Base-by-base conservation (phyloP, 2,113 vertebrate species). In the Murina feae region DNA sequence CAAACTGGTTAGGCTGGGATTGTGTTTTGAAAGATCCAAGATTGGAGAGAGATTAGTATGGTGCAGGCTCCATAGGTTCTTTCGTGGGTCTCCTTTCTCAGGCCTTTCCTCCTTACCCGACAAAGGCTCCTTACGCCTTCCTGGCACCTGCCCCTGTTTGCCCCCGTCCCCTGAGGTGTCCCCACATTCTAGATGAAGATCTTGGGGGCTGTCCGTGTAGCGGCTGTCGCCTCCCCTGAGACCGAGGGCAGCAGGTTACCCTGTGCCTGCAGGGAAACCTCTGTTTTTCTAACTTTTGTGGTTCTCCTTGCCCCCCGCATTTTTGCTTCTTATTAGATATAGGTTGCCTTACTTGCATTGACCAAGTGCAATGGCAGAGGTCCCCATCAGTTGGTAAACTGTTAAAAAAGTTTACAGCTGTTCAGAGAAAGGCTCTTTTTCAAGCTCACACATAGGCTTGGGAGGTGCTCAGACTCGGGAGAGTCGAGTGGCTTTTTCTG, bases 201-300 rank as follows among this genome's bases (percentile, higher is more conserved):
- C 0, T 0, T 10, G 37, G 74, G 53, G 69, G 21, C 51, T 13
- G 5, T 44, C 4, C 2, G 17, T 9, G 23, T 0, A 28, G 32
- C 10, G 16, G 16, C 20, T 12, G 12, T 44, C 9, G 1, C 25
- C 30, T 21, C 37, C 28, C 21, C 21, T 39, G 47, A 60, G 51
- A 12, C 14, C 1, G 14, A 53, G 28, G 51, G 17, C 21, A 35
- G 13, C 39, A 21, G 4, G 12, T 53, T 10, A 6, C 74, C 30
- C 30, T 51, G 44, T 51, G n/a, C 6, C 25, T 8, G 30, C 16
- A 21, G 65, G 35, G 30, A 4, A 58, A 6, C 25, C 44, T 17
- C 35, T 17, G 72, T 32, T 71, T 68, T 51, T 68, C 69, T 79
- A 17, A n/a, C 66, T 78, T 63, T 2, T 2, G n/a, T 69, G 35